Evolutionary conservation across 2,113 vertebrate genomes (phyloP).

Genomic region (Pachycephala philippinensis): DNA sequence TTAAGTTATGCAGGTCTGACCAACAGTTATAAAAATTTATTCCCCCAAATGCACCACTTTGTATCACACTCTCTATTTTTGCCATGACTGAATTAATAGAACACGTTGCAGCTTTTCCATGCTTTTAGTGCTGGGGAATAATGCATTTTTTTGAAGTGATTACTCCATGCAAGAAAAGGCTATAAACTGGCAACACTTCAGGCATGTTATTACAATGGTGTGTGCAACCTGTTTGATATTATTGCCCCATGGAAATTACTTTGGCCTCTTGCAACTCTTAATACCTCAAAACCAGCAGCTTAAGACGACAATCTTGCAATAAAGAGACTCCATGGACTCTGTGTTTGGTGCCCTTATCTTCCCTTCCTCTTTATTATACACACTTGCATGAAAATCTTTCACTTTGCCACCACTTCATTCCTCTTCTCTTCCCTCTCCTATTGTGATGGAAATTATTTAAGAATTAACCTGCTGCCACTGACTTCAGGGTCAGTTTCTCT

Average conservation of each 20-base stretch:
- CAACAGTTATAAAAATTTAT: neutral
- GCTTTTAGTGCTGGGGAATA: neutral
- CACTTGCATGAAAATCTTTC: neutral
- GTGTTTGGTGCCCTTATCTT: neutral
- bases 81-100: neutral
- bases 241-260: neutral
- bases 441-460: neutral
- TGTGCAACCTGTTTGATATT: neutral
- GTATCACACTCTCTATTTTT: neutral
- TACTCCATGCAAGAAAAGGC: neutral
- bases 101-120: neutral
- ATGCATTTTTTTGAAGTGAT: neutral
- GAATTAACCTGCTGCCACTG: neutral
- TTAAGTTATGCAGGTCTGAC: neutral
- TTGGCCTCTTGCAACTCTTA: neutral
- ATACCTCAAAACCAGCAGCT: neutral
- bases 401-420: neutral
- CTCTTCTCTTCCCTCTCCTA: neutral
- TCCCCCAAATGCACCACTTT: neutral
- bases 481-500: neutral
- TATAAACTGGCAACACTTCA: neutral
- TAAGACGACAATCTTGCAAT: neutral
- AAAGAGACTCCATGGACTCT: neutral
- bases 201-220: neutral
- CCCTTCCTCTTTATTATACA: neutral